phyloP scores from a whole-genome alignment of 2,888 invertebrate genomes.

The Nomada goodeniana region DNA sequence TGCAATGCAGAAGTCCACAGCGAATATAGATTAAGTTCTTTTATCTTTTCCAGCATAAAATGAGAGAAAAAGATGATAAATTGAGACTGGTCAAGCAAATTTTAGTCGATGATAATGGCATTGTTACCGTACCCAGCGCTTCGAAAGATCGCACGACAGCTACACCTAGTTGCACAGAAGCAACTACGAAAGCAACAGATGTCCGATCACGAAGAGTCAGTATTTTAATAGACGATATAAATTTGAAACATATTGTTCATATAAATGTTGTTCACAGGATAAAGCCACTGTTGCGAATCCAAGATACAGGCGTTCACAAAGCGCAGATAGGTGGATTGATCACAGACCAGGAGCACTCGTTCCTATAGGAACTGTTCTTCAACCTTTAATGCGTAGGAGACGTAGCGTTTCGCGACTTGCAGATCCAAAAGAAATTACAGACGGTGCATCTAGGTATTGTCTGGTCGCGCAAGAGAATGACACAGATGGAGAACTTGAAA shows the following conservation, averaged over 20 bases:
- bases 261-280: constrained; percentile 84
- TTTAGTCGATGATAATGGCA: constrained; percentile 84
- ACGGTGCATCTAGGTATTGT: constrained; percentile 92
- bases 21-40: neutral
- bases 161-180: constrained; percentile 24
- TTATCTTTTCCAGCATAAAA: constrained; percentile 82
- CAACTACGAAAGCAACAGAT: constrained; percentile 63
- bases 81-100: constrained; percentile 87
- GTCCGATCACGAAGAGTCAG: constrained; percentile 74
- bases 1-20: neutral
- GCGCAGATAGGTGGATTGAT: constrained; percentile 94
- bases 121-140: constrained; percentile 58
- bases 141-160: constrained; percentile 32
- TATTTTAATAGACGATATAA: neutral
- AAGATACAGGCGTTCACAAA: constrained; percentile 92
- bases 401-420: constrained; percentile 94
- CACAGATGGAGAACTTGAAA: constrained; percentile 96
- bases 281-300: constrained; percentile 88
- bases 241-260: neutral
- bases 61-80: constrained; percentile 88
- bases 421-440: constrained; percentile 87
- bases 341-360: constrained; percentile 93
- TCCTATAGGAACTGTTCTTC: constrained; percentile 94
- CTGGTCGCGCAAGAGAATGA: constrained; percentile 96
- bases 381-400: constrained; percentile 92